Conservation (phyloP, 2,888 invertebrate genomes). For the Litoditis marina region DNA sequence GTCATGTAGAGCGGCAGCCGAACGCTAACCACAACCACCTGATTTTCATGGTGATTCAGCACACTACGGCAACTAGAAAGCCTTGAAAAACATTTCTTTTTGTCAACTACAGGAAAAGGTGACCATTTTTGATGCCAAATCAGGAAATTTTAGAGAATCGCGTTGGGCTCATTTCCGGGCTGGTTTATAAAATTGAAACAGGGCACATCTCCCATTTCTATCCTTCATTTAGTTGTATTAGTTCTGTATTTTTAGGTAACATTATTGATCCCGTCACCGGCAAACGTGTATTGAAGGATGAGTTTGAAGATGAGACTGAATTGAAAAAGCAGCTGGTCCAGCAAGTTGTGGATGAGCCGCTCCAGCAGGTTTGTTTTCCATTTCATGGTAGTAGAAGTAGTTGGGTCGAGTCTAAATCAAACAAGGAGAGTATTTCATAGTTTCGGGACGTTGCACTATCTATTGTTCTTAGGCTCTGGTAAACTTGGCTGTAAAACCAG, state of each 20-base stretch:
- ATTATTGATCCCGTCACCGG: slow-evolving; percentile 55
- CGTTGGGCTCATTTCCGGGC: too few relatives aligned
- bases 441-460: not conserved
- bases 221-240: not conserved
- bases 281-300: slow-evolving; percentile 46
- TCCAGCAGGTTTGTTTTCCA: slow-evolving; percentile 34
- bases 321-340: slow-evolving; percentile 45
- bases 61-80: too few relatives aligned
- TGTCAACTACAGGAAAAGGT: too few relatives aligned
- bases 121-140: too few relatives aligned
- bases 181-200: too few relatives aligned
- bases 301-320: slow-evolving; percentile 47
- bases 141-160: too few relatives aligned
- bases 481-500: too few relatives aligned
- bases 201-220: too few relatives aligned
- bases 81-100: too few relatives aligned
- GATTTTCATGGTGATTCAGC: too few relatives aligned
- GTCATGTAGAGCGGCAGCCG: too few relatives aligned
- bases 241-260: slow-evolving; percentile 29
- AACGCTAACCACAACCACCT: too few relatives aligned
- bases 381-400: not conserved
- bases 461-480: not conserved
- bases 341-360: slow-evolving; percentile 48
- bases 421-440: not conserved
- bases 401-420: not conserved